Evolutionary conservation across 2,113 vertebrate genomes (phyloP).

Genomic region (Mesitornis unicolor): DNA sequence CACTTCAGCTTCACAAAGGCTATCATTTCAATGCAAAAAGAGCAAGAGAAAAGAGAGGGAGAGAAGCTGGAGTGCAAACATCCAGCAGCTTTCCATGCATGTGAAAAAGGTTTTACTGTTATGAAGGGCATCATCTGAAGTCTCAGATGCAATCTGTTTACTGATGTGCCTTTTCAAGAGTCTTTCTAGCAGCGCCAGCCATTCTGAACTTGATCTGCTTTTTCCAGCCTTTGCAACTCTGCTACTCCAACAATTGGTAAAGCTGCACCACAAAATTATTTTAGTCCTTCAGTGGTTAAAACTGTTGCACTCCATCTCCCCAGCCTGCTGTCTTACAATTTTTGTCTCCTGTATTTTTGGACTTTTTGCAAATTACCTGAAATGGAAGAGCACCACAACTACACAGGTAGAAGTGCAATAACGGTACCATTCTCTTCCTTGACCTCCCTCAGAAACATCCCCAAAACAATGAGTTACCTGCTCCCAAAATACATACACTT

Average conservation of each 20-base stretch:
- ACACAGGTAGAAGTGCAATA: rapidly evolving
- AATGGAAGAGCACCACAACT: neutral
- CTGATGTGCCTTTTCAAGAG: neutral
- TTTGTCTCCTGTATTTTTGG: neutral
- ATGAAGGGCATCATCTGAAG: neutral
- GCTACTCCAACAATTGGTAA: neutral
- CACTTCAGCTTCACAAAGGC: neutral
- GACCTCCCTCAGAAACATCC: neutral
- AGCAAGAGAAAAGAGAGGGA: neutral
- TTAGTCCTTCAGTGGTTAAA: neutral
- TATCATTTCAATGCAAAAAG: neutral
- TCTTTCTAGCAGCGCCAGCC: neutral
- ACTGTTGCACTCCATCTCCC: neutral
- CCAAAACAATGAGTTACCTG: neutral
- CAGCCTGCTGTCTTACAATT: neutral
- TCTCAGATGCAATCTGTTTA: neutral
- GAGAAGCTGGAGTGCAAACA: neutral
- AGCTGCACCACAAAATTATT: neutral
- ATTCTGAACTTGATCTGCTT: neutral
- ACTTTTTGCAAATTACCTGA: neutral
- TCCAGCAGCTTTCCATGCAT: neutral
- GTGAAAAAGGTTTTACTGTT: neutral
- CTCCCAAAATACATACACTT: neutral
- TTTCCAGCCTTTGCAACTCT: neutral
- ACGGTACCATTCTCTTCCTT: neutral